Percentiles rank a stretch among this genome's conserved stretches.
phyloP scores from a whole-genome alignment of 2,888 invertebrate species.

The Ramazzottius varieornatus region DNA sequence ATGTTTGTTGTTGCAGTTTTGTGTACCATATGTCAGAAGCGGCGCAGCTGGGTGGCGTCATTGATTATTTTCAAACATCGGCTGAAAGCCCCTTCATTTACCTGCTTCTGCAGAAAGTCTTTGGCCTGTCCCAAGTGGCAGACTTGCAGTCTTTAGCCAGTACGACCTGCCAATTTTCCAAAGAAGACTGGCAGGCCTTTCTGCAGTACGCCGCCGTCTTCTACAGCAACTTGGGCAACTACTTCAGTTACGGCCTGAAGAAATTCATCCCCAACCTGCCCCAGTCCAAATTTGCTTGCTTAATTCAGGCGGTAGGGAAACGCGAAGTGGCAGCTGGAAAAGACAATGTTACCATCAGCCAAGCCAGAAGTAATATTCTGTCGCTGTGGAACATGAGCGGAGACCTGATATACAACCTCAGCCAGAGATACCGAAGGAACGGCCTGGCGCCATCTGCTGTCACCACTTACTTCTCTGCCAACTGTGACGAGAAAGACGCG shows the following conservation, averaged over 20 bases:
- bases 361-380: not conserved
- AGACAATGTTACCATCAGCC: not conserved
- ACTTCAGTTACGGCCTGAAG: not conserved
- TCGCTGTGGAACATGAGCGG: not conserved
- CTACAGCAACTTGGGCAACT: constrained; percentile 5
- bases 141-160: not conserved
- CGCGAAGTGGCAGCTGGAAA: not conserved
- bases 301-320: not conserved
- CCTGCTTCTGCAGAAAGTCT: not conserved
- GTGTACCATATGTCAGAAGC: not conserved
- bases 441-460: not conserved
- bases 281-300: not conserved
- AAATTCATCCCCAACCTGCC: not conserved
- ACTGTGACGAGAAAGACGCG: not conserved
- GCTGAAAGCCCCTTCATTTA: not conserved
- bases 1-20: not conserved
- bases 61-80: constrained; percentile 2
- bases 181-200: not conserved
- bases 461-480: not conserved
- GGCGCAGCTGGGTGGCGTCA: constrained; percentile 5
- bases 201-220: constrained; percentile 4
- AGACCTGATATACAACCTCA: not conserved
- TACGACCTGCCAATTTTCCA: not conserved
- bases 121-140: not conserved
- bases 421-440: not conserved